phyloP scores from a whole-genome alignment of 2,797 vertebrate genomes.

The Propithecus deckenii region DNA sequence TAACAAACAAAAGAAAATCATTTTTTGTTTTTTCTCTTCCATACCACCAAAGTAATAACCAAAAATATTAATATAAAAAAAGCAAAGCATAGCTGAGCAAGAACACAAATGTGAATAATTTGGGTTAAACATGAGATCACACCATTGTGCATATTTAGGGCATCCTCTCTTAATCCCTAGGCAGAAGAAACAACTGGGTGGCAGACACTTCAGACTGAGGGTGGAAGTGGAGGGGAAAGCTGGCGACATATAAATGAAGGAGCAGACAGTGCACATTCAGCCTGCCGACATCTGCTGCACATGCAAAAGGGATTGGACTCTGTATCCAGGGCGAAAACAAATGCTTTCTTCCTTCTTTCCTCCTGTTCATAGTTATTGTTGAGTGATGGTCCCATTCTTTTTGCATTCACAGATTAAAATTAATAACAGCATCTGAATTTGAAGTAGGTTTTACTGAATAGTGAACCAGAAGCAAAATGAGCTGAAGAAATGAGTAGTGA shows the following conservation, averaged over 20 bases:
- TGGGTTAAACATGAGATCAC: slow-evolving; percentile 28
- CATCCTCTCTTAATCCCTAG: slow-evolving; percentile 36
- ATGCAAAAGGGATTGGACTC: slow-evolving; percentile 4
- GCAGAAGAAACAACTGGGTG: slow-evolving; percentile 47
- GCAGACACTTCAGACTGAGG: slow-evolving; percentile 44
- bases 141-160: background rate
- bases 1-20: background rate
- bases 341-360: slow-evolving; percentile 39
- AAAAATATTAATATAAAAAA: slow-evolving; percentile 40
- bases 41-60: slow-evolving; percentile 36
- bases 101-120: slow-evolving; percentile 31
- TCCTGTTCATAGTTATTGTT: background rate
- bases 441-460: slow-evolving; percentile 54
- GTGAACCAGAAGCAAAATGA: background rate
- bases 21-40: background rate
- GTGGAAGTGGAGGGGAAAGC: background rate
- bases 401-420: slow-evolving; percentile 73
- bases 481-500: slow-evolving; percentile 46
- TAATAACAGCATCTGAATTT: slow-evolving; percentile 62
- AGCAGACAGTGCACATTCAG: background rate
- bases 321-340: background rate
- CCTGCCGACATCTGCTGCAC: background rate
- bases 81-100: background rate
- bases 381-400: slow-evolving; percentile 39
- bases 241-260: slow-evolving; percentile 34